Percentiles rank a stretch among this genome's conserved stretches.
phyloP scores from a whole-genome alignment of 2,888 invertebrate genomes.

The Galeopsomyia nigrocyanea region DNA sequence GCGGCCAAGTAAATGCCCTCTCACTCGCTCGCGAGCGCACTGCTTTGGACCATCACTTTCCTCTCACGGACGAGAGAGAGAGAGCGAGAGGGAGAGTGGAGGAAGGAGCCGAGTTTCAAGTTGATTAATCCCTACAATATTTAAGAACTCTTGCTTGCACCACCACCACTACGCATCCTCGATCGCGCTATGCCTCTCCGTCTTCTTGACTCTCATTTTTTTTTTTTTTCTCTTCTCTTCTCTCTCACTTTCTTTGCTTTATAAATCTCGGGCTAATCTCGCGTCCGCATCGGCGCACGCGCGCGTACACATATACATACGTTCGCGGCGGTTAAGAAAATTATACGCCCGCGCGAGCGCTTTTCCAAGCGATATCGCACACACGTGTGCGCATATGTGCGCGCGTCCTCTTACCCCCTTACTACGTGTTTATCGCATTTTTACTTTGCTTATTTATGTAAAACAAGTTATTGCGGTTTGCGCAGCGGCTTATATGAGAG shows the following conservation, averaged over 20 bases:
- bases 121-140: conserved; percentile 65
- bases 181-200: neutral
- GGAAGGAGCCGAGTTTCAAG: conserved; percentile 44
- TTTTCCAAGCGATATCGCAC: conserved; percentile 5
- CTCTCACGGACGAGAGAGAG: neutral
- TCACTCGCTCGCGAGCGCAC: neutral
- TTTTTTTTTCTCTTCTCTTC: neutral
- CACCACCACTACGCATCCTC: conserved; percentile 43
- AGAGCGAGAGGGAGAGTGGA: neutral
- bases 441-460: conserved; percentile 9
- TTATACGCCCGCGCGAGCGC: conserved; percentile 18
- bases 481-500: neutral
- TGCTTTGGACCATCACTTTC: conserved; percentile 11
- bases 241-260: conserved; percentile 24
- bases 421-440: conserved; percentile 22
- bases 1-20: no score
- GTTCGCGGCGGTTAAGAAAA: conserved; percentile 27
- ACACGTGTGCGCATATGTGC: neutral
- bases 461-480: conserved; percentile 15
- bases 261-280: conserved; percentile 51
- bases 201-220: neutral
- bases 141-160: conserved; percentile 55
- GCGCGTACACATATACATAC: neutral
- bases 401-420: neutral
- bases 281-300: conserved; percentile 47